Evolutionary conservation across 1,140 invertebrate genomes (phyloP), one percentile per base, ranked within the genome.

Genomic region (Tribolium castaneum): DNA sequence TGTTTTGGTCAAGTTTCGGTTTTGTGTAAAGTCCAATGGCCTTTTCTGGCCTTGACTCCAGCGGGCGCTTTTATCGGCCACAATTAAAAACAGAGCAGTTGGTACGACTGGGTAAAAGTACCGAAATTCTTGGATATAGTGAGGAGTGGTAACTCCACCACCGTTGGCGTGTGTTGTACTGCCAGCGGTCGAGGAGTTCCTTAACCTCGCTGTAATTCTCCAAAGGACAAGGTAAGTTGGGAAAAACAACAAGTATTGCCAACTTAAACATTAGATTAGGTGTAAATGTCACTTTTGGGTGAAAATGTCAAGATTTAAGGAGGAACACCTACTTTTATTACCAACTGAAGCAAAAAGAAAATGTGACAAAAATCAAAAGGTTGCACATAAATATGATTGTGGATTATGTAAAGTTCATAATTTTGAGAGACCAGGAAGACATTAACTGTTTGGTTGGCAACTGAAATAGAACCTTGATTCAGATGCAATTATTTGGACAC

Each of bases 61-160:
- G 0, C 4, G 35, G 22, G 39, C 70, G 19, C 7, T 50, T 49
- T 22, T 14, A 50, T 9, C 19, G 5, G 10, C 35, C 19, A 49
- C 70, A 45, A 45, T 7, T 45, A 2, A 30, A 30, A 30, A 30
- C 25, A 30, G 25, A 30, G 25, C 25, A 25, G 35, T 39, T 39
- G 35, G 35, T 39, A 45, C 39, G 1, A 45, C 19, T 52, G 71
- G 30, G 3, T 12, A 56, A 62, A 45, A 22, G 14, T 50, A 10
- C 6, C 14, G 49, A 75, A 19, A 19, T 30, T 75, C 51, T 6
- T n/a, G 39, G n/a, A 45, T 66, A 66, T 16, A 81, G 79, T 83
- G 85, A 86, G 85, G 84, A 85, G 80, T 87, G 86, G 86, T 87
- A 87, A 87, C 86, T 87, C 85, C 86, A 87, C 86, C 86, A 87